A percentile compares a stretch with the other conserved stretches of the same genome.
These are phyloP conservation scores for Python bivittatus DNA, from an alignment of 2,113 vertebrate species.

Conservation along the genomic window DNA sequence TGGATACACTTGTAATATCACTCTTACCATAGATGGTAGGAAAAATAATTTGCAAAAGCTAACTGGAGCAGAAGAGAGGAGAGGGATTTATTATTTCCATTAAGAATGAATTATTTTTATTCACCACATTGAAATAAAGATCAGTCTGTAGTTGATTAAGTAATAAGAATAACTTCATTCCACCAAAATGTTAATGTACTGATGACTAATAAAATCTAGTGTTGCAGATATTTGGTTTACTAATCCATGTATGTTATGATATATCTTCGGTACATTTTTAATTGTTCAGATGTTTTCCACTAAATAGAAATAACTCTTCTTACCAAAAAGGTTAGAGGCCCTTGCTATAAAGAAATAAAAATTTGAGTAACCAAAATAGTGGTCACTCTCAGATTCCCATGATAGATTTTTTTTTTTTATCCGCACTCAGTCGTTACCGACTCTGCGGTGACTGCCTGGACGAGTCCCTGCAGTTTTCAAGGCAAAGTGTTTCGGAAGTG, in stretches of 20 bases:
- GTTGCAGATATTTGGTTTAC: not conserved
- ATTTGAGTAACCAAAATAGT: not conserved
- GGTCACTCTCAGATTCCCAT: not conserved
- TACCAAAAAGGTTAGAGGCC: not conserved
- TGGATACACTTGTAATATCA: not conserved
- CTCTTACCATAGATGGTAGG: not conserved
- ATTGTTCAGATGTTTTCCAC: not conserved
- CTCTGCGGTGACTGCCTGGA: no score
- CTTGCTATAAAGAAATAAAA: not conserved
- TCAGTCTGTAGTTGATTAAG: not conserved
- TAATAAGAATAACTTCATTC: not conserved
- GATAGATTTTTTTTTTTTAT: not conserved
- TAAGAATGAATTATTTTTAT: not conserved
- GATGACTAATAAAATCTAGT: not conserved
- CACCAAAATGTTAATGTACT: not conserved
- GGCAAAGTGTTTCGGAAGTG: no score
- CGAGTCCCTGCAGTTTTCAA: no score
- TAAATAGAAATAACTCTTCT: not conserved
- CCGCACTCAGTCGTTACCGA: no score
- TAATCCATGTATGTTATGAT: not conserved
- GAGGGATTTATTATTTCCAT: not conserved
- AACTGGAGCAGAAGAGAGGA: not conserved
- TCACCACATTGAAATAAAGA: not conserved
- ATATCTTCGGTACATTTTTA: not conserved
- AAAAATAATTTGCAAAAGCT: not conserved